Conservation (phyloP, 2,888 invertebrate species). For the Drosophila ezoana region DNA sequence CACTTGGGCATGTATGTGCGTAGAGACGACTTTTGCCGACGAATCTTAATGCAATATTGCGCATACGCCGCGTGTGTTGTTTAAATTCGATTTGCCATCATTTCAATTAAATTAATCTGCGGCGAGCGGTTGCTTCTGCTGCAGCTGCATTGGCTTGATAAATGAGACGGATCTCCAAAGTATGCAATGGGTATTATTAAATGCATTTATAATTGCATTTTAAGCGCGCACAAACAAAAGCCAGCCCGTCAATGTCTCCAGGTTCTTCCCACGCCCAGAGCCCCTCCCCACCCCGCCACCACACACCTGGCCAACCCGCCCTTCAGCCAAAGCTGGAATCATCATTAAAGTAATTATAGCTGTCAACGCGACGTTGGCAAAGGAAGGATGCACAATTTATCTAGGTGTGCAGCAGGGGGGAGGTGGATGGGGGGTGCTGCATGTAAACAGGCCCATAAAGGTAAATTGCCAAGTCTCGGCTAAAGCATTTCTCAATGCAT, state of each 20-base stretch:
- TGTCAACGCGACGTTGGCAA: constrained; percentile 48
- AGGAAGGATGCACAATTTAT: constrained; percentile 38
- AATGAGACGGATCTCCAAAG: constrained; percentile 49
- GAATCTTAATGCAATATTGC: constrained; percentile 32
- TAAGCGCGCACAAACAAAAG: constrained; percentile 69
- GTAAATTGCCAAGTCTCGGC: constrained; percentile 16
- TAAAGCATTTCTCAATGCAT: background rate
- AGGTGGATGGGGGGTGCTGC: background rate
- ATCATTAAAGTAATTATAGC: constrained; percentile 74
- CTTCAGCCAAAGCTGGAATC: constrained; percentile 53
- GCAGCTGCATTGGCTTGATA: constrained; percentile 38
- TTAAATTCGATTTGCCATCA: constrained; percentile 69
- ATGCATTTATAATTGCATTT: constrained; percentile 71
- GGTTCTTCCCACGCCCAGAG: background rate
- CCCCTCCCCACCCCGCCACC: too few species aligned
- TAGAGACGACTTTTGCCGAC: constrained; percentile 9
- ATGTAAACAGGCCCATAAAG: constrained; percentile 33
- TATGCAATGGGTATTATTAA: constrained; percentile 62
- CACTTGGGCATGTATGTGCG: background rate
- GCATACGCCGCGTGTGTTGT: constrained; percentile 42
- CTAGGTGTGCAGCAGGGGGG: background rate
- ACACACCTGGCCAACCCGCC: background rate
- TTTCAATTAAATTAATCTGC: constrained; percentile 71
- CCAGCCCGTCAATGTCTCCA: constrained; percentile 24
- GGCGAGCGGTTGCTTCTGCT: constrained; percentile 25